Evolutionary conservation across 2,888 invertebrate species (phyloP), one percentile per base, ranked within the genome.

Genomic region (Sarcophaga subvicina): DNA sequence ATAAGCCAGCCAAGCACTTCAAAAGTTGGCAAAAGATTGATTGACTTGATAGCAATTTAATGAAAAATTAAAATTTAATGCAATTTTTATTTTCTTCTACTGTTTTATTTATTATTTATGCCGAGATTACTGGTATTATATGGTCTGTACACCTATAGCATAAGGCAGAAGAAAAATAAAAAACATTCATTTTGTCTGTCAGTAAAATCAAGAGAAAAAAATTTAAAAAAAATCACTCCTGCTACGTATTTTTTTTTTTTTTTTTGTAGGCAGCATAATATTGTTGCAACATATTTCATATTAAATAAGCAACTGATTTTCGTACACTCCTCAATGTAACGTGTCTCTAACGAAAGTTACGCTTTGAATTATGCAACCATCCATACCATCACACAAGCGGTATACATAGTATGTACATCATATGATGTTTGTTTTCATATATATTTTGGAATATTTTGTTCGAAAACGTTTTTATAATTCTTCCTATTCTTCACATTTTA

Each of bases 21-120:
- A 60, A 54, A 54, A 83, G 75, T 87, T 87, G 78, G 78, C 79
- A 78, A 75, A 81, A 87, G 87, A 87, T 87, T 87, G 87, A 87
- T 87, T 87, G 84, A 84, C 83, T 87, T 84, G 87, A 87, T 87
- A 81, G 83, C 79, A 84, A 84, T 87, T 87, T 87, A 87, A 87
- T 87, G 81, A 87, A 84, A 87, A 87, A 83, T 87, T 87, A 81
- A 83, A 87, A 83, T 83, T 83, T 84, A 79, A 87, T 87, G 81
- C 77, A 78, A 75, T 80, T 87, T 81, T 76, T 66, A 71, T 66
- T 70, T 80, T 66, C 22, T 80, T 54, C 14, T 54, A 12, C 54
- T 17, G 8, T 54, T 54, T 54, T 54, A 14, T 54, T 14, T 14
- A 54, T 54, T 54, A 14, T 54, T 14, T 54, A 17, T 54, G 5